Base-by-base conservation (phyloP, 2,888 invertebrate species). In the Agrochola circellaris region DNA sequence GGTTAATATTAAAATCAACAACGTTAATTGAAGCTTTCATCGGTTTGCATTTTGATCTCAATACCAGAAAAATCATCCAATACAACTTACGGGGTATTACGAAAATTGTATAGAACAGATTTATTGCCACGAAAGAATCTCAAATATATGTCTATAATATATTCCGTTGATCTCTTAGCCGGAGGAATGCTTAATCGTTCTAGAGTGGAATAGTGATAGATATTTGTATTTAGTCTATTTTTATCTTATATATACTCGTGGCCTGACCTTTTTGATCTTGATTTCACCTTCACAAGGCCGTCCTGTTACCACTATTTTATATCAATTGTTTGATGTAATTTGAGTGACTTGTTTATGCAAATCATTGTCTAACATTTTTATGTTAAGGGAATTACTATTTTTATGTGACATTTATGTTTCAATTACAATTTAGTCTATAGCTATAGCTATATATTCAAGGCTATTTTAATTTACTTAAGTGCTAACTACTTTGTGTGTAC, bases 391-490 rank as follows among this genome's bases (percentile, higher is more conserved):
- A 72, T 75, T 60, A 30, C 38, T n/a, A 61, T 48, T 48, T 54
- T 61, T 34, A 45, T 74, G 70, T 74, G 58, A 45, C 48, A 71
- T 60, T 60, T 64, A 26, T 62, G 54, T 75, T 84, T 60, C 3
- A 64, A 75, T 68, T 54, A 56, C 38, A 62, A 68, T 75, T 72
- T 66, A 58, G 15, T 58, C 8, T 61, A 54, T 34, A 17, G 48
- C 23, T 80, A 23, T 42, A 54, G 30, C 20, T 71, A 58, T 69
- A 65, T 60, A 45, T 38, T 51, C 8, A n/a, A 34, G 0, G 48
- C 26, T 45, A 26, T 62, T 75, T 83, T 85, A 62, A 85, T 85
- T 70, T 30, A 48, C 30, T 45, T 76, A 70, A 82, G 81, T 85
- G 69, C 67, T 60, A 54, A 54, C n/a, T 61, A 45, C 51, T 45